These are phyloP conservation scores for Eilema depressum DNA, from an alignment of 2,888 invertebrate genomes.

Conservation along the genomic window DNA sequence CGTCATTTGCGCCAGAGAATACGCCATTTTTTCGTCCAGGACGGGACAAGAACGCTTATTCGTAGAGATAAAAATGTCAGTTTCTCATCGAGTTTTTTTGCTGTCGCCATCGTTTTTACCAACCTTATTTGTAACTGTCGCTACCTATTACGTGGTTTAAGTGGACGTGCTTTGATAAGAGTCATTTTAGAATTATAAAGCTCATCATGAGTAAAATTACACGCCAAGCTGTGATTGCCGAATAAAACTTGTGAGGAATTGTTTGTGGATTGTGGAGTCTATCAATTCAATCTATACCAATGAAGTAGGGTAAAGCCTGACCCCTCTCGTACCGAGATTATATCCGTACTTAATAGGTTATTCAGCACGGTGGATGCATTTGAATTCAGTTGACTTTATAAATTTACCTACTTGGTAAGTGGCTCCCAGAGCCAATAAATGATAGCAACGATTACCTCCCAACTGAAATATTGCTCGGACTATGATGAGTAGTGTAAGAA, in stretches of 20 bases:
- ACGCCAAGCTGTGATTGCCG: not conserved
- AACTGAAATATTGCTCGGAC: not conserved
- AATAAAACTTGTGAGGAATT: not conserved
- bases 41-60: conserved; percentile 57
- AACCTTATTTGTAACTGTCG: conserved; percentile 49
- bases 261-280: not conserved
- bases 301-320: not conserved
- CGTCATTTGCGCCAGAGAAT: conserved; percentile 60
- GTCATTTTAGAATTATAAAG: conserved; percentile 2
- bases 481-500: not conserved
- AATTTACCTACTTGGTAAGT: too few species aligned
- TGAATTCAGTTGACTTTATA: not conserved
- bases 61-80: conserved; percentile 60
- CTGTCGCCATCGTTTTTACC: conserved; percentile 44
- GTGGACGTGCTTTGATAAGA: conserved; percentile 18
- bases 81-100: conserved; percentile 53
- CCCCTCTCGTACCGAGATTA: not conserved
- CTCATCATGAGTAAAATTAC: not conserved
- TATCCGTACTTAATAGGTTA: not conserved
- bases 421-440: not conserved
- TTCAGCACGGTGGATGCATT: not conserved
- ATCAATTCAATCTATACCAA: not conserved
- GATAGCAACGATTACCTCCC: not conserved
- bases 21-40: conserved; percentile 52
- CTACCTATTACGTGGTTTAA: conserved; percentile 37